Conservation (phyloP, 1,140 invertebrate species). For the Drosophila nannoptera region DNA sequence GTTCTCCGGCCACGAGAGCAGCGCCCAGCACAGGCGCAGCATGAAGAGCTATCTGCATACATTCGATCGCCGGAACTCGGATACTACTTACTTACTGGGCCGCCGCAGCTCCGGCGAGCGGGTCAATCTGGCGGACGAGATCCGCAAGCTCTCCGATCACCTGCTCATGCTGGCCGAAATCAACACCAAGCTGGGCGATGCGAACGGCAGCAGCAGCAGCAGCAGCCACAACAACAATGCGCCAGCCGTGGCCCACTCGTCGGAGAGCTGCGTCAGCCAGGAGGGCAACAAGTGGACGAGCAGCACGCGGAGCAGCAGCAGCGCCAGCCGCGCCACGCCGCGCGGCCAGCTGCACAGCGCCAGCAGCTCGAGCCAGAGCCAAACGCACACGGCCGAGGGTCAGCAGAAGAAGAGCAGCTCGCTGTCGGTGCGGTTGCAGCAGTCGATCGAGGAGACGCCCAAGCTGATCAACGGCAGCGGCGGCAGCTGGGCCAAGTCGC, state of each 20-base stretch:
- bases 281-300: conserved; percentile 49
- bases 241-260: background rate
- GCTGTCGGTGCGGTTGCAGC: conserved; percentile 64
- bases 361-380: conserved; percentile 34
- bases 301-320: conserved; percentile 37
- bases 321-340: conserved; percentile 31
- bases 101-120: conserved; percentile 79
- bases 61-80: conserved; percentile 86
- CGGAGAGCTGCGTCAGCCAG: conserved; percentile 33
- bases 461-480: conserved; percentile 61
- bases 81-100: conserved; percentile 83
- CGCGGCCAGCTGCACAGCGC: conserved; percentile 25
- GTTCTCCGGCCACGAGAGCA: conserved; percentile 59
- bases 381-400: conserved; percentile 39
- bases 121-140: conserved; percentile 87
- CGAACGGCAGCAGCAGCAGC: conserved; percentile 69
- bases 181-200: conserved; percentile 81
- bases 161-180: conserved; percentile 86
- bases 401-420: conserved; percentile 62
- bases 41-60: conserved; percentile 79
- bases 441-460: conserved; percentile 77
- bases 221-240: background rate
- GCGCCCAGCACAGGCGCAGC: conserved; percentile 66
- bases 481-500: conserved; percentile 25
- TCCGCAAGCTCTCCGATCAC: conserved; percentile 88